Evolutionary conservation across 2,113 vertebrate genomes (phyloP), one percentile per base, ranked within the genome.

Genomic region (Nipponia nippon): DNA sequence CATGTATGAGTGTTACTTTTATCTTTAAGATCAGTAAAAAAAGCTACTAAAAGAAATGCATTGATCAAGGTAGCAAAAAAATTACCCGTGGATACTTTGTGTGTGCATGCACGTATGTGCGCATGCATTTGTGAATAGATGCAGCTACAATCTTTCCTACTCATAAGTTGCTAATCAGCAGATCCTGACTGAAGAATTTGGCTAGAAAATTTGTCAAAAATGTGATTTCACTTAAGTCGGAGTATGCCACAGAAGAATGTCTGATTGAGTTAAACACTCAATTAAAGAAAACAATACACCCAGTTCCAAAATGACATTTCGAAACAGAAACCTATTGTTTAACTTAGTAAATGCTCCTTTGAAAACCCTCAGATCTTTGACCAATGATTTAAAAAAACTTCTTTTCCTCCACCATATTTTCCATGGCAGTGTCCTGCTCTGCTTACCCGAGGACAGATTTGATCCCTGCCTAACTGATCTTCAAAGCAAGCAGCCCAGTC

Each of bases 301-400:
- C 34, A 47, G 67, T 81, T 93, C 80, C 92, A 89, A 89, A 93
- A 55, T 71, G 92, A 81, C 56, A 78, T 95, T 95, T 94, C 6
- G 20, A 73, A 95, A 90, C 80, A 93, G 86, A 93, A 87, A 52
- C 59, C 40, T 81, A 44, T 78, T 95, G 71, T 92, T 88, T 90
- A 61, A 70, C 56, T 78, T 83, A 17, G 55, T 86, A 78, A 90
- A 86, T 94, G 53, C 63, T 86, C 27, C 75, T 70, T 90, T 95
- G 84, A 96, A 94, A 95, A 49, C 50, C 16, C 23, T 80, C 53
- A 88, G 73, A 72, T 91, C 58, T 91, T 81, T 63, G 50, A 71
- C 58, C 63, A 62, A 2, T 1, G 1, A 40, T 89, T 93, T 92
- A 26, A 84, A 78, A 87, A 89, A 81, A 36, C 67, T 78, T 84